A percentile compares a stretch with the other conserved stretches of the same genome.
These are phyloP conservation scores for Drosophila elegans DNA, from an alignment of 1,140 invertebrate genomes.

Conservation along the genomic window DNA sequence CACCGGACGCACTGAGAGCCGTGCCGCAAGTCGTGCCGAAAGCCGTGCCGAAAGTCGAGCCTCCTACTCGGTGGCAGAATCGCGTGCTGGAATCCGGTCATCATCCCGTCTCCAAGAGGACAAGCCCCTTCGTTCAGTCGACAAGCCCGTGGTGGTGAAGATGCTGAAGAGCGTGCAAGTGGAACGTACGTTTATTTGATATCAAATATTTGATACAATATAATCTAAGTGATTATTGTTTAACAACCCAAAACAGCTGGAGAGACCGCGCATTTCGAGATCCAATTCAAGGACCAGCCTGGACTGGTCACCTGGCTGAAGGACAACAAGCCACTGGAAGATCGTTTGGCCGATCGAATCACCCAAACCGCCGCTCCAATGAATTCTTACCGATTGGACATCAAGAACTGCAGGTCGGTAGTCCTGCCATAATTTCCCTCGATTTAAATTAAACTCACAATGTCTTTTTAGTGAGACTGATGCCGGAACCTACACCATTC, in stretches of 20 bases:
- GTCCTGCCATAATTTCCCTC: accelerated
- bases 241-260: slow-evolving; percentile 88
- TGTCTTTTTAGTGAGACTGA: slow-evolving; percentile 88
- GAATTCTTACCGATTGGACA: slow-evolving; percentile 89
- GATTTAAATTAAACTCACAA: neutral
- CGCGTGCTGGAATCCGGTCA: slow-evolving; percentile 56
- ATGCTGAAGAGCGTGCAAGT: slow-evolving; percentile 90
- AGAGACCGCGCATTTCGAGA: slow-evolving; percentile 93
- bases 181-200: slow-evolving; percentile 89
- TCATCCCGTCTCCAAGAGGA: slow-evolving; percentile 63
- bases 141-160: slow-evolving; percentile 88
- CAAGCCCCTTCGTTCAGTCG: slow-evolving; percentile 59
- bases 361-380: slow-evolving; percentile 86
- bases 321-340: slow-evolving; percentile 93
- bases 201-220: too few relatives aligned
- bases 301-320: slow-evolving; percentile 93
- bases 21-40: slow-evolving; percentile 66
- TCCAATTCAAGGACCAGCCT: slow-evolving; percentile 88
- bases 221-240: too few relatives aligned
- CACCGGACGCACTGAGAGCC: slow-evolving; percentile 65
- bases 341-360: slow-evolving; percentile 91
- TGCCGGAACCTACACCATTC: slow-evolving; percentile 95
- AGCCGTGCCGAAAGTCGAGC: slow-evolving; percentile 66
- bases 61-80: slow-evolving; percentile 64
- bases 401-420: slow-evolving; percentile 89